Base-by-base conservation (phyloP, 2,797 vertebrate species). In the Aplochiton taeniatus region DNA sequence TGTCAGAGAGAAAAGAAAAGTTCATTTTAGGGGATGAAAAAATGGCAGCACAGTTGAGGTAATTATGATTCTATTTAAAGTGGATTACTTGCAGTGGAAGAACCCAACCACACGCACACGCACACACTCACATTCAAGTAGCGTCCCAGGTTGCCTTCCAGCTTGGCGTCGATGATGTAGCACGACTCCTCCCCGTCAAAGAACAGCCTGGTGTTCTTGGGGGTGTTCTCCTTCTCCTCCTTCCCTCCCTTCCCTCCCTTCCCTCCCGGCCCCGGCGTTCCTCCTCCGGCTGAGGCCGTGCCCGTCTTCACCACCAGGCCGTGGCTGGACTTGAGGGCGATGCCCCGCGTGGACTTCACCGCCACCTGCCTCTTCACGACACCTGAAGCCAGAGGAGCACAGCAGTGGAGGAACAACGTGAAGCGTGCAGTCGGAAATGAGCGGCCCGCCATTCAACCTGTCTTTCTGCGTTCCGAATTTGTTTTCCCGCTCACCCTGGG, bases 141-240 rank as follows among this genome's bases (percentile, higher is more conserved):
- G 42, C 97, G 95, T 12, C 97, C 97, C 4, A 99, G 92, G 80
- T 99, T 99, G 61, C 97, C 97, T 72, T 98, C 96, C 44, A 99
- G 86, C 81, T 99, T 99, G 85, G 97, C 97, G 0, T 99, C 97
- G 0, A 99, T 99, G 88, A 99, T 99, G 83, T 99, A 99, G 62
- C 97, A 99, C 0, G 97, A 98, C 72, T 99, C 97, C 77, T 98
- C 97, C 0, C 97, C 96, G 0, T 99, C 97, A 0, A 95, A 99
- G 87, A 98, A 98, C 68, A 92, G 94, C 0, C 97, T 92, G 0
- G 96, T 98, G 83, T 93, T 97, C 74, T 85, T 92, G 0, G 76
- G 71, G 70, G 31, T 31, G 31, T 31, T 31, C 31, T 31, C 31
- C 31, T 31, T 31, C 31, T 31, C 31, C 31, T 31, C 31, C 31